These are phyloP conservation scores for Drosophila subpulchrella DNA, from an alignment of 1,140 invertebrate species.

Conservation along the genomic window DNA sequence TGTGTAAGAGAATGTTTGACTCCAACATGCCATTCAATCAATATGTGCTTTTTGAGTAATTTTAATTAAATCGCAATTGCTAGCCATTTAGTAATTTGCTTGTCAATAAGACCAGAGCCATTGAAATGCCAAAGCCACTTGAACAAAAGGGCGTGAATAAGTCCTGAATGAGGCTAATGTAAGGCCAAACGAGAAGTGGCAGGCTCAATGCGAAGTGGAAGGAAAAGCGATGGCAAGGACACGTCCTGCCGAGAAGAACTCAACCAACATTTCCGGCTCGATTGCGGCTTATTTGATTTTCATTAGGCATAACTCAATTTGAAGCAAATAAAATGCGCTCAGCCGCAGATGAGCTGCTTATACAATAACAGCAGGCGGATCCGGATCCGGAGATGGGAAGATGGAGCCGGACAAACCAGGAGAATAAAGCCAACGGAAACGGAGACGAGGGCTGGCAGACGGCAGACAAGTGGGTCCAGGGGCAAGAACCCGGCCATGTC, in stretches of 20 bases:
- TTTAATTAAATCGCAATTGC: conserved; percentile 62
- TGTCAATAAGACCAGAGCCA: conserved; percentile 20
- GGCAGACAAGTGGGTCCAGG: conserved; percentile 34
- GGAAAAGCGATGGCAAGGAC: conserved; percentile 12
- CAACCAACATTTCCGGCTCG: conserved; percentile 72
- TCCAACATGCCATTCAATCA: conserved; percentile 21
- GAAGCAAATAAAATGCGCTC: conserved; percentile 82
- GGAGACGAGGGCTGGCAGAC: conserved; percentile 35
- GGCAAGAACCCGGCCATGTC: conserved; percentile 10
- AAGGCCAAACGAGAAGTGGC: conserved; percentile 38
- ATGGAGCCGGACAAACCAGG: conserved; percentile 39
- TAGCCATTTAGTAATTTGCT: conserved; percentile 43
- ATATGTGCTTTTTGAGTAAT: conserved; percentile 17
- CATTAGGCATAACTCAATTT: conserved; percentile 83
- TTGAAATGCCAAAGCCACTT: conserved; percentile 28
- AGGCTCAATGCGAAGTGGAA: background rate
- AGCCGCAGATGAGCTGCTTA: conserved; percentile 82
- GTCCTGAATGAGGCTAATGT: conserved; percentile 44
- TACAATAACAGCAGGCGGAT: conserved; percentile 58
- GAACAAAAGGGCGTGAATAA: conserved; percentile 54
- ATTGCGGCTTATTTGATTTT: conserved; percentile 83
- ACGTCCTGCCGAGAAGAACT: conserved; percentile 27
- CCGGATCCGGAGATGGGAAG: conserved; percentile 25
- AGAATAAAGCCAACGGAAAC: conserved; percentile 73
- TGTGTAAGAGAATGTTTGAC: conserved; percentile 5